These are phyloP conservation scores for Agrochola macilenta DNA, from an alignment of 2,888 invertebrate genomes.

Conservation along the genomic window DNA sequence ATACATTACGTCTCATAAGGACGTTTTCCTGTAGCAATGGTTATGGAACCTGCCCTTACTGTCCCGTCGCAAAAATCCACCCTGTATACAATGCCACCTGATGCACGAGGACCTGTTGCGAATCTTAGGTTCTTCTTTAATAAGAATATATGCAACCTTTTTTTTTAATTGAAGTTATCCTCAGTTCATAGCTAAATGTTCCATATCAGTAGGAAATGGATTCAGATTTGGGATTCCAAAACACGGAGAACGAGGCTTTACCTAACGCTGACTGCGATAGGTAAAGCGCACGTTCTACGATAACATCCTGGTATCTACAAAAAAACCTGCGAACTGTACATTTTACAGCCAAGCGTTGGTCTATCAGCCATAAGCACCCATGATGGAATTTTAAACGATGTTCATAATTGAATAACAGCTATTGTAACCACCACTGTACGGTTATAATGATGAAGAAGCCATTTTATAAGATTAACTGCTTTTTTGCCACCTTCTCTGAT, in stretches of 20 bases:
- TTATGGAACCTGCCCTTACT: neutral
- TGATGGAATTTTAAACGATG: conserved; percentile 35
- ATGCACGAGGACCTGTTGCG: neutral
- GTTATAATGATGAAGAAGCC: conserved; percentile 40
- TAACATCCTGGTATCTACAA: neutral
- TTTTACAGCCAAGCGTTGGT: conserved; percentile 4
- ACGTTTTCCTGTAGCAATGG: neutral
- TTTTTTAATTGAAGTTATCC: neutral
- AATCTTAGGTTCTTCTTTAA: neutral
- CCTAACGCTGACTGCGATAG: too few species aligned
- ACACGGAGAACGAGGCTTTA: neutral
- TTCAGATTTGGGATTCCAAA: neutral
- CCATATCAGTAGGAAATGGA: neutral
- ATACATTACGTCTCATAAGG: neutral
- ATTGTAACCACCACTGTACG: conserved; percentile 35
- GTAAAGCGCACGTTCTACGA: neutral
- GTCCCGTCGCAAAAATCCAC: neutral
- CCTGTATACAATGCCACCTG: neutral
- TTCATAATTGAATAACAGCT: conserved; percentile 47
- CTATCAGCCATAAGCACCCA: conserved; percentile 7
- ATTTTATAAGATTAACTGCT: conserved; percentile 28
- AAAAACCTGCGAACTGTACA: conserved; percentile 27
- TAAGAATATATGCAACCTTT: neutral
- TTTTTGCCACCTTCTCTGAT: conserved; percentile 44
- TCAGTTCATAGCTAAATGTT: neutral